Conservation (phyloP, 2,888 invertebrate species). For the Listrodromus nycthemerus region DNA sequence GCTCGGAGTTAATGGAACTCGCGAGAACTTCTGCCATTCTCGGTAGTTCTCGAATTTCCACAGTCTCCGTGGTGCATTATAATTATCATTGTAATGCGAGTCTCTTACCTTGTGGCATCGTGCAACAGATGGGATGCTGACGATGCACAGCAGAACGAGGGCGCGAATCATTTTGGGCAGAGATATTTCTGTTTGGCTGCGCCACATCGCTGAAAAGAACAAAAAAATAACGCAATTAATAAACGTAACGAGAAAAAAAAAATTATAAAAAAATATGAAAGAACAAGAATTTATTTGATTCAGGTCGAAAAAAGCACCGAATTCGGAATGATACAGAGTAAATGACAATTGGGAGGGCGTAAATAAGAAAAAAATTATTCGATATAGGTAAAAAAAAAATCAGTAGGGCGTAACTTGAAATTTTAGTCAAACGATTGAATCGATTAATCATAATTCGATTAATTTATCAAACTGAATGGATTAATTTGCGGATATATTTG, state of each 20-base stretch:
- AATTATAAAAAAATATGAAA: background rate
- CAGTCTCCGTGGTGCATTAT: constrained; percentile 4
- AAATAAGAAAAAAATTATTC: too few species aligned
- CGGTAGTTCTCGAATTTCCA: background rate
- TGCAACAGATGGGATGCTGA: constrained; percentile 80
- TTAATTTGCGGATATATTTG: too few species aligned
- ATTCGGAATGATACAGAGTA: too few species aligned
- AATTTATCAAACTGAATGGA: too few species aligned
- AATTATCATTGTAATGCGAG: background rate
- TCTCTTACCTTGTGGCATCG: constrained; percentile 83
- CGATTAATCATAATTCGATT: too few species aligned
- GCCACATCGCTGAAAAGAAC: constrained; percentile 83
- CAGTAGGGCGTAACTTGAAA: too few species aligned
- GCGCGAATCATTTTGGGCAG: constrained; percentile 83
- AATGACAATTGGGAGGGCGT: too few species aligned
- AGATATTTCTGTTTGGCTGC: constrained; percentile 83
- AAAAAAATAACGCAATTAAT: constrained; percentile 20
- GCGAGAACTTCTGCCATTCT: constrained; percentile 29
- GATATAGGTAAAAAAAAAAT: too few species aligned
- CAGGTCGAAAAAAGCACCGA: too few species aligned
- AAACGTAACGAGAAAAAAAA: constrained; percentile 11
- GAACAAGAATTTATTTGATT: background rate
- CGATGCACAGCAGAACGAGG: constrained; percentile 83
- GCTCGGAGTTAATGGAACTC: constrained; percentile 17
- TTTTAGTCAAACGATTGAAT: too few species aligned